Base-by-base conservation (phyloP, 2,888 invertebrate genomes). In the Sinohyriopsis cumingii region DNA sequence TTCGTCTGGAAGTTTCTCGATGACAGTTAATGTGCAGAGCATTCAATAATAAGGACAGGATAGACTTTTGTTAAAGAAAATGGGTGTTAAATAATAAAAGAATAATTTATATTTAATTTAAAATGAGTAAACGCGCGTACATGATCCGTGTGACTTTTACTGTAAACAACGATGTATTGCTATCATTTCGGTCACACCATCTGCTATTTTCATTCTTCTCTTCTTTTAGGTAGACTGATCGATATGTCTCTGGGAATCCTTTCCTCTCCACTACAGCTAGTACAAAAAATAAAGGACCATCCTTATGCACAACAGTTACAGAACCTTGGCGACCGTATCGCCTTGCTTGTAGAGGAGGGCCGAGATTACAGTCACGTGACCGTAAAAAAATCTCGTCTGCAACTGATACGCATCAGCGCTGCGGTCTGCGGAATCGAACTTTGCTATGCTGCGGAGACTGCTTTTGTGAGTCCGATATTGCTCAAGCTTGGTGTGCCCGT, bases 351-450 rank as follows among this genome's bases (percentile, higher is more conserved):
- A 7, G 69, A 72, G 57, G 68, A 73, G 4, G 76, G 77, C 20
- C 63, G 65, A 7, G 80, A 81, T 59, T 78, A 69, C 53, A 71
- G 75, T 62, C 80, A 82, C 62, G 78, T 84, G 64, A 68, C 68
- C 18, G 73, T 75, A 19, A 77, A 81, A 28, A 88, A 97, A 89
- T 76, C 86, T 24, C 82, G 84, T 33, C 68, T 84, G 5, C 84
- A 89, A 76, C 91, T 98, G 80, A 93, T 97, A 79, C 92, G 96
- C 18, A 93, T 98, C 78, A 97, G 97, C 25, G 95, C 97, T 0
- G 97, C 97, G 0, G 97, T 98, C 0, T 97, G 97, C 95, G 98
- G 98, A 2, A 97, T 98, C 71, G 98, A 98, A 89, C 96, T 98
- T 90, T 97, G 98, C 0, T 98, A 98, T 88, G 97, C 98, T 0